Base-by-base conservation (phyloP, 2,797 vertebrate genomes). In the Sebastes oblongus region DNA sequence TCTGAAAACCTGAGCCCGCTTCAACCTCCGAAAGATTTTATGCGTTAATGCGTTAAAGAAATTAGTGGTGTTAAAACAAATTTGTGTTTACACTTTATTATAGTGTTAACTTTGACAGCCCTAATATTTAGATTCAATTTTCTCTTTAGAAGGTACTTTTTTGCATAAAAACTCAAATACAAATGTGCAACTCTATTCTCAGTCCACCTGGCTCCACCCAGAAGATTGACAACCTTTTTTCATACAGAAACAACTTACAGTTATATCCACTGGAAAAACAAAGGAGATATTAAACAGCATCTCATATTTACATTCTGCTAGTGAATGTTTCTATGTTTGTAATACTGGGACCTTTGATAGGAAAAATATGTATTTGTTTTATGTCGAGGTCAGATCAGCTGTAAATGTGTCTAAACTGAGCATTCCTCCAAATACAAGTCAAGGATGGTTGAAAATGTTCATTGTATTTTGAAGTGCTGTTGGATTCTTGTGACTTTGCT, bases 151-250 rank as follows among this genome's bases (percentile, higher is more conserved):
- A 46, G 16, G 3, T 46, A 46, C 1, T 18, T 46, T 27, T 27
- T 27, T 27, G 25, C 25, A 27, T 27, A 27, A 27, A 27, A 27
- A 27, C 25, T 27, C 25, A 27, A 27, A 52, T 46, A 18, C 42
- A 52, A 52, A 20, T 52, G 46, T 52, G 8, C 20, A 52, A 16
- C 13, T 8, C 1, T 8, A 8, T 36, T 42, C 50, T 73, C 18
- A 55, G 27, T 2, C 12, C 32, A 62, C 4, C n/a, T 50, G 67
- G 61, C 72, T 54, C 62, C 52, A 72, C n/a, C 84, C 1, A 65
- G 2, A 32, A 58, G 8, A 42, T 16, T 16, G 16, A 39, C 7
- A 24, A 64, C 64, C 18, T 25, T 3, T 18, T 65, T 65, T 42
- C 36, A 34, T 13, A 5, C 10, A 42, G 22, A 42, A 65, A 42